phyloP scores from a whole-genome alignment of 2,113 vertebrate genomes.

The Phylloscopus trochilus region DNA sequence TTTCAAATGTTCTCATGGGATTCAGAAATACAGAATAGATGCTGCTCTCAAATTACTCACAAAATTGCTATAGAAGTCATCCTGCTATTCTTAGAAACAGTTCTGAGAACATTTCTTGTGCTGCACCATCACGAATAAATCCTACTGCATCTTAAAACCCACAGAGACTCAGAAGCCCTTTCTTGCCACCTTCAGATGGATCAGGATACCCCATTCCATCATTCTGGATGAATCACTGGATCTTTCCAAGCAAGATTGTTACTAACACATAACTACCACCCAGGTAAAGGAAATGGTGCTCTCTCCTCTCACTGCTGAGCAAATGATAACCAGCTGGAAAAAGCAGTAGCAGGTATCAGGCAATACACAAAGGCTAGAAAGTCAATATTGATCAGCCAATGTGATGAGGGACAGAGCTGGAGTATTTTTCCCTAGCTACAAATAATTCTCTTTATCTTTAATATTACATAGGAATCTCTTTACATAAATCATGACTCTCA shows the following conservation, averaged over 20 bases:
- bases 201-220: background rate
- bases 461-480: background rate
- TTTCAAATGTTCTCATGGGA: background rate
- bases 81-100: conserved; percentile 37
- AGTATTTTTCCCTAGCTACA: background rate
- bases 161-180: background rate
- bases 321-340: background rate
- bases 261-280: background rate
- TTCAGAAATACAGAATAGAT: background rate
- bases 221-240: background rate
- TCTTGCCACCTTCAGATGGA: background rate
- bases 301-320: background rate
- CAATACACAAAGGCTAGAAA: background rate
- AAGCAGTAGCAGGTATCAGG: background rate
- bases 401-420: background rate
- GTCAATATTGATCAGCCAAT: background rate
- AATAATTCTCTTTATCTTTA: background rate
- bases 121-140: background rate
- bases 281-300: background rate
- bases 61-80: conserved; percentile 21
- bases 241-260: background rate
- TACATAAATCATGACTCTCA: background rate
- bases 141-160: conserved; percentile 3
- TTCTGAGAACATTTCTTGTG: conserved; percentile 35
- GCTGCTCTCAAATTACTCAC: conserved; percentile 10